Evolutionary conservation across 37 sponge, comb jelly and placozoan species (phyloP).

Genomic region (Beroe ovata): DNA sequence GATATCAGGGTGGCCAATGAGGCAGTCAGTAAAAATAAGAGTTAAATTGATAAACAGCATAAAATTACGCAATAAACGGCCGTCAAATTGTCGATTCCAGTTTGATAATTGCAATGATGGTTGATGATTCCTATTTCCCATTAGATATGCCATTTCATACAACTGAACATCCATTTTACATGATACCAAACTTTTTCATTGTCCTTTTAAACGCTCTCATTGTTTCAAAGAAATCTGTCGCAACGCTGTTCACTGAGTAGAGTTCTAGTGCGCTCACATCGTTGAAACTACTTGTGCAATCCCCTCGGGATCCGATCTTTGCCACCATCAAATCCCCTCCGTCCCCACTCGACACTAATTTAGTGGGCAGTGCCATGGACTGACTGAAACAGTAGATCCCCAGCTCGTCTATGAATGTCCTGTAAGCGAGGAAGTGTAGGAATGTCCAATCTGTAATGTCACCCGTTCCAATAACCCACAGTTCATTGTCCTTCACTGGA

Average conservation of each 20-base stretch:
- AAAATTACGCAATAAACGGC: too few relatives aligned
- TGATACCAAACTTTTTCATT: not conserved
- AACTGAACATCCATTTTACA: too few relatives aligned
- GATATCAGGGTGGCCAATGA: too few relatives aligned
- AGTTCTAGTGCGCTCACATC: conserved; percentile 33
- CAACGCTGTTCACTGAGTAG: not conserved
- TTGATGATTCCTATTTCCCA: too few relatives aligned
- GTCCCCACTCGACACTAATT: not conserved
- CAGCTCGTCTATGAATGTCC: conserved; percentile 20
- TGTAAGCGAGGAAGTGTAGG: not conserved
- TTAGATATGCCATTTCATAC: too few relatives aligned
- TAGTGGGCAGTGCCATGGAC: not conserved
- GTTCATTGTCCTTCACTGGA: not conserved
- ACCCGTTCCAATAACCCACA: conserved; percentile 25
- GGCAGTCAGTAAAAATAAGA: too few relatives aligned
- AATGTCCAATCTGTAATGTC: conserved; percentile 10
- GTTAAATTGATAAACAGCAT: too few relatives aligned
- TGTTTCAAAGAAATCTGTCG: conserved; percentile 24
- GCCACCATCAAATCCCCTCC: conserved; percentile 14
- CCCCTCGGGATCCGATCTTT: conserved; percentile 25
- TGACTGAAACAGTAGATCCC: conserved; percentile 32
- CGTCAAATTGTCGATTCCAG: too few relatives aligned
- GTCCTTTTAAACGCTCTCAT: not conserved
- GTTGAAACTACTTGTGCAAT: conserved; percentile 18
- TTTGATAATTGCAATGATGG: too few relatives aligned